Percentiles rank a stretch among this genome's conserved stretches.
Evolutionary conservation across 2,113 vertebrate genomes (phyloP).

Genomic region (Elanus axillaris): DNA sequence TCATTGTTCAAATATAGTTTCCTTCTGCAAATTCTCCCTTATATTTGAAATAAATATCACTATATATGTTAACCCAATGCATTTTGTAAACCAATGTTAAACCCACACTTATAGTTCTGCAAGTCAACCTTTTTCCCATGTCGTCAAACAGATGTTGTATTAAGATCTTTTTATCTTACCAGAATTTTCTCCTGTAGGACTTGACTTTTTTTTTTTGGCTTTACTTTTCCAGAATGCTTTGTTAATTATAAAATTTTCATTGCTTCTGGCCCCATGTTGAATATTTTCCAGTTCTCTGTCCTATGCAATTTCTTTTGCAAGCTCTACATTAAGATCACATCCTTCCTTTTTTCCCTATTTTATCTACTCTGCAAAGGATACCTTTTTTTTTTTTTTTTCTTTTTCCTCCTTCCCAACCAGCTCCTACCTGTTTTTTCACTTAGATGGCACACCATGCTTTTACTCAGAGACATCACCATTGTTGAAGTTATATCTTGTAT

Average conservation of each 20-base stretch:
- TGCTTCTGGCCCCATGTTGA: neutral
- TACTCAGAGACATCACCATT: neutral
- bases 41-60: neutral
- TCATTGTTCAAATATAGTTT: neutral
- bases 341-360: neutral
- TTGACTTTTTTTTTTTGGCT: neutral
- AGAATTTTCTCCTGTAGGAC: neutral
- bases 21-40: neutral
- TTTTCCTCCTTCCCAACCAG: neutral
- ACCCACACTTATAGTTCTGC: neutral
- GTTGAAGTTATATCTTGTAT: neutral
- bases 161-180: neutral
- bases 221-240: neutral
- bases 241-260: neutral
- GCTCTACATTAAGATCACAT: neutral
- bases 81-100: neutral
- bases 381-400: neutral
- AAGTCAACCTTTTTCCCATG: neutral
- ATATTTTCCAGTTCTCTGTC: neutral
- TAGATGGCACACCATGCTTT: neutral
- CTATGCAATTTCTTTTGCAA: neutral
- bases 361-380: neutral
- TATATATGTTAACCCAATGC: neutral
- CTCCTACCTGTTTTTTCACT: neutral
- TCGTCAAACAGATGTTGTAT: neutral